Percentiles rank a stretch among this genome's conserved stretches.
Conservation (phyloP, 1,140 invertebrate genomes). For the Cherax destructor region DNA sequence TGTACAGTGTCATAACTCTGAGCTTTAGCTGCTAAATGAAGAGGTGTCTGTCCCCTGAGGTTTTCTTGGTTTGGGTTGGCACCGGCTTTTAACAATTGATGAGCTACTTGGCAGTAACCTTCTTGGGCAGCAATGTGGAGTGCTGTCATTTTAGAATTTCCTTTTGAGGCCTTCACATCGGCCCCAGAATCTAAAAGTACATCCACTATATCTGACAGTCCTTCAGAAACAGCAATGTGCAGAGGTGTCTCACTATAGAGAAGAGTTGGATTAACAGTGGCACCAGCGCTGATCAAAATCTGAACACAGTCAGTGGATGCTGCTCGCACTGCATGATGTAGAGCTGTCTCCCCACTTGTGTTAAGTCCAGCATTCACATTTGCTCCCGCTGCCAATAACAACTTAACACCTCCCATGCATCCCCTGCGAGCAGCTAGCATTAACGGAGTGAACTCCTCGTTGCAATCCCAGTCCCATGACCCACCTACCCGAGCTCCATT, state of each 20-base stretch:
- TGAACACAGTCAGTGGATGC: constrained; percentile 83
- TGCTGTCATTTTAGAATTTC: constrained; percentile 81
- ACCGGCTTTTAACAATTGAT: constrained; percentile 83
- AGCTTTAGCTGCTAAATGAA: constrained; percentile 85
- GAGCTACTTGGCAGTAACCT: constrained; percentile 84
- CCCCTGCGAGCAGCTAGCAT: constrained; percentile 86
- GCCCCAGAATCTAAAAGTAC: constrained; percentile 84
- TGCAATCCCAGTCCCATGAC: constrained; percentile 79
- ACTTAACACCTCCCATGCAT: constrained; percentile 80
- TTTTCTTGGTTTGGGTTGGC: constrained; percentile 84
- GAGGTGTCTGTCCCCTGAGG: constrained; percentile 84
- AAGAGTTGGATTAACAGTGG: constrained; percentile 82
- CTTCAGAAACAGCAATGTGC: constrained; percentile 86
- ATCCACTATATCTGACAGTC: constrained; percentile 82
- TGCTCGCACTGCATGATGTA: constrained; percentile 86
- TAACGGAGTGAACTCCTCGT: constrained; percentile 82
- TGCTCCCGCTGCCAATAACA: constrained; percentile 81
- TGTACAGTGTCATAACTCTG: constrained; percentile 87
- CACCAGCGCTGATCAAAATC: constrained; percentile 81
- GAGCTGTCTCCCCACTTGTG: constrained; percentile 81
- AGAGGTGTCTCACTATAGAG: constrained; percentile 88
- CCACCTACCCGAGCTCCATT: constrained; percentile 81
- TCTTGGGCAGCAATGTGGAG: constrained; percentile 88
- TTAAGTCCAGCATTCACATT: constrained; percentile 85
- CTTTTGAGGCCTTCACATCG: constrained; percentile 84